Percentiles rank a stretch among this genome's conserved stretches.
Conservation (phyloP, 2,888 invertebrate species). For the Melieria omissa region DNA sequence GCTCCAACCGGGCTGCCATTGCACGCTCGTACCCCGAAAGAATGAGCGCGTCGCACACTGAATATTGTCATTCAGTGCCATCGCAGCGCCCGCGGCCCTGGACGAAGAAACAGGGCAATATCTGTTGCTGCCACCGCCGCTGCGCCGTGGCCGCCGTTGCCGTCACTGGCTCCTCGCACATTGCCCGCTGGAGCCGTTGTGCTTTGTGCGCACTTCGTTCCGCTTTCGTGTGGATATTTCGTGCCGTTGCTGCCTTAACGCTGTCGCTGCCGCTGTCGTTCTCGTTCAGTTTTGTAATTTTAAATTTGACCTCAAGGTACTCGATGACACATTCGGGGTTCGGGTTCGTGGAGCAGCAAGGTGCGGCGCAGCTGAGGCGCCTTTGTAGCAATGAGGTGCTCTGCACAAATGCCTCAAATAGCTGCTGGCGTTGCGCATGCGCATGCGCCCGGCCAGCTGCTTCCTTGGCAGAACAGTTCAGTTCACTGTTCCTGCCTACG, state of each 20-base stretch:
- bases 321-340: slow-evolving; percentile 24
- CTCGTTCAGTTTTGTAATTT: slow-evolving; percentile 41
- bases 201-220: slow-evolving; percentile 19
- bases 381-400: slow-evolving; percentile 3
- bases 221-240: slow-evolving; percentile 14
- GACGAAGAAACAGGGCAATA: slow-evolving; percentile 7
- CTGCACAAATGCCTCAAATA: neutral
- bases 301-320: slow-evolving; percentile 42
- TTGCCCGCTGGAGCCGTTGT: slow-evolving; percentile 11
- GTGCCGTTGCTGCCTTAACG: slow-evolving; percentile 10
- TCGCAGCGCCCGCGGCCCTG: slow-evolving; percentile 18
- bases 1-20: neutral
- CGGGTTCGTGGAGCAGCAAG: slow-evolving; percentile 3
- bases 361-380: neutral
- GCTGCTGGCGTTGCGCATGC: slow-evolving; percentile 37
- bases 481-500: neutral
- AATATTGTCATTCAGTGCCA: slow-evolving; percentile 30
- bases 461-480: neutral
- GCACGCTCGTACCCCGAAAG: neutral
- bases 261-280: slow-evolving; percentile 7
- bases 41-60: slow-evolving; percentile 5
- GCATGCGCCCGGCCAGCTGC: slow-evolving; percentile 1
- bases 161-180: slow-evolving; percentile 5
- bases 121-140: neutral
- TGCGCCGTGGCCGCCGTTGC: slow-evolving; percentile 1